A percentile compares a stretch with the other conserved stretches of the same genome.
phyloP scores from a whole-genome alignment of 2,797 vertebrate species.

The Phoxinus dragarum region DNA sequence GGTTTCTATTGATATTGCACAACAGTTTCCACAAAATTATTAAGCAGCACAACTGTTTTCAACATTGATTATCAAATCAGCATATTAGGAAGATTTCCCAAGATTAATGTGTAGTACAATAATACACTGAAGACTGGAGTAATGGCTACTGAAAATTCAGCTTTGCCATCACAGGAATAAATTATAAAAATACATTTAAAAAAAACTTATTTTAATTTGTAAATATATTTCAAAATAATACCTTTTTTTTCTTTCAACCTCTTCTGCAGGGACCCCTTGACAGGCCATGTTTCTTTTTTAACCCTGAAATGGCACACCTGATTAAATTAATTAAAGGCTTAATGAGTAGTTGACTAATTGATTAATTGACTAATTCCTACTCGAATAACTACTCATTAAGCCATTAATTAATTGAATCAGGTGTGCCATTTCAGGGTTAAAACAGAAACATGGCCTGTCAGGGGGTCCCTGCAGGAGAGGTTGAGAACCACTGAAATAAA shows the following conservation, averaged over 20 bases:
- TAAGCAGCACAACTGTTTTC: not conserved
- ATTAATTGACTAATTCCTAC: no score
- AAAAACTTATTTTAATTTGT: not conserved
- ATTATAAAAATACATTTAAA: not conserved
- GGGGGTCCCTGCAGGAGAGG: no score
- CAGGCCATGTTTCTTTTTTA: no score
- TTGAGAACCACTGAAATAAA: not conserved
- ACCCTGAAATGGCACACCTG: no score
- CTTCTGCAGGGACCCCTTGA: no score
- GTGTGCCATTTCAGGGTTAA: no score
- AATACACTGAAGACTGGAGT: not conserved
- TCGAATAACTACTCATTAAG: no score
- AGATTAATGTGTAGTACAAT: not conserved
- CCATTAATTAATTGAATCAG: no score
- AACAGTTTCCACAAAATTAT: not conserved
- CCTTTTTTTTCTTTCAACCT: not conserved
- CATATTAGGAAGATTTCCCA: not conserved
- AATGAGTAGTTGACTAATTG: no score
- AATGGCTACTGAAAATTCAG: not conserved
- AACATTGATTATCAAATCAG: not conserved
- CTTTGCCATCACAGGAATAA: not conserved
- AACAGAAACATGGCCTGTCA: no score
- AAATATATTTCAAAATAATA: not conserved
- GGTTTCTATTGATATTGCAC: not conserved
- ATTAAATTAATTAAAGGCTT: no score